These are phyloP conservation scores for Aradophagus sp. DNA, from an alignment of 1,140 invertebrate genomes.

Conservation along the genomic window DNA sequence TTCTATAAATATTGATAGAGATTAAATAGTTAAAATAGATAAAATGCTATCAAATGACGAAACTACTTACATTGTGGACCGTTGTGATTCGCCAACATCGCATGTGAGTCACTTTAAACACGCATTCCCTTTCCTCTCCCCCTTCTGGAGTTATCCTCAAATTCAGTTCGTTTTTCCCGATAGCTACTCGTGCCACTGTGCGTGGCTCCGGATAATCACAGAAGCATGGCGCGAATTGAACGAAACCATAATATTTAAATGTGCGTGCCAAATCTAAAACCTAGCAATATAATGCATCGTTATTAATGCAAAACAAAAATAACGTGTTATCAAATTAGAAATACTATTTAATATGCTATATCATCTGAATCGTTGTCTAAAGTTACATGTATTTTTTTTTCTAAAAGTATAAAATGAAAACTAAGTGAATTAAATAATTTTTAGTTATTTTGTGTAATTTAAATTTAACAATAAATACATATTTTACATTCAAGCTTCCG, in stretches of 20 bases:
- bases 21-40: too few relatives aligned
- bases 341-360: constrained; percentile 1
- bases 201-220: constrained; percentile 86
- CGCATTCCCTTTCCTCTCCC: constrained; percentile 79
- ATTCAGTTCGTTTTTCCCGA: constrained; percentile 87
- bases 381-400: not conserved
- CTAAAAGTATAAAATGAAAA: too few relatives aligned
- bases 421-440: constrained; percentile 1
- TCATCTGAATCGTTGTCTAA: not conserved
- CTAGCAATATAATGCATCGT: constrained; percentile 74
- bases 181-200: constrained; percentile 81
- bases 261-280: constrained; percentile 88
- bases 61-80: constrained; percentile 82
- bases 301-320: not conserved
- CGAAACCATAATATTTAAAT: constrained; percentile 91
- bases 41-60: too few relatives aligned
- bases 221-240: constrained; percentile 85
- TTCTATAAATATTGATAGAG: too few relatives aligned
- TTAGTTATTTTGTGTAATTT: too few relatives aligned
- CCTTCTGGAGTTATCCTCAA: constrained; percentile 76
- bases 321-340: too few relatives aligned
- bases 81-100: constrained; percentile 97
- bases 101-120: constrained; percentile 95
- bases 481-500: too few relatives aligned
- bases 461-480: too few relatives aligned